Evolutionary conservation across 1,140 invertebrate genomes (phyloP).

Genomic region (Periplaneta americana): DNA sequence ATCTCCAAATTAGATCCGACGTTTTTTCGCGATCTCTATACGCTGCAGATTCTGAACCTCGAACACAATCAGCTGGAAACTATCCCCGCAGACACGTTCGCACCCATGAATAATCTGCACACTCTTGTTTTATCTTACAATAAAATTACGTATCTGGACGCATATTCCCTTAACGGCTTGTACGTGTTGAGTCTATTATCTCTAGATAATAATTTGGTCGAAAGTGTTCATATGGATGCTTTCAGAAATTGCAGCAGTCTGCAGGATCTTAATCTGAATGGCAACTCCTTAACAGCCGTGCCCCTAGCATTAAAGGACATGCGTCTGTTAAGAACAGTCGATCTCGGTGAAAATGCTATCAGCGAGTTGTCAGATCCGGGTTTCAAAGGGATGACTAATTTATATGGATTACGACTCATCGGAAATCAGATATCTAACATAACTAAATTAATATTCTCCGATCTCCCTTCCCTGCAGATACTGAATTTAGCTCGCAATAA

Average conservation of each 20-base stretch:
- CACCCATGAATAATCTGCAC: conserved; percentile 77
- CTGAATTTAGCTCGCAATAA: conserved; percentile 84
- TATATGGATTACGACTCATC: conserved; percentile 78
- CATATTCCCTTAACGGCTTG: conserved; percentile 70
- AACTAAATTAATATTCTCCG: conserved; percentile 71
- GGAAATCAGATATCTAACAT: conserved; percentile 86
- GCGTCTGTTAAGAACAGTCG: conserved; percentile 67
- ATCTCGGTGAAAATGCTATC: conserved; percentile 77
- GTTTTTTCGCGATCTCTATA: conserved; percentile 69
- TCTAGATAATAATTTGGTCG: conserved; percentile 72
- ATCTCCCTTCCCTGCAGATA: conserved; percentile 76
- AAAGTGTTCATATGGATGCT: conserved; percentile 69
- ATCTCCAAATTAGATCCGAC: conserved; percentile 73
- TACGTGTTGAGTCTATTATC: conserved; percentile 71
- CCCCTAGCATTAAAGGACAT: conserved; percentile 70
- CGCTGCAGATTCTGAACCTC: conserved; percentile 74
- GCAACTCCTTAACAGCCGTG: conserved; percentile 67
- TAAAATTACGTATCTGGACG: conserved; percentile 67
- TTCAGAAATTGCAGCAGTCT: conserved; percentile 74
- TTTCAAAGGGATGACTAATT: conserved; percentile 71
- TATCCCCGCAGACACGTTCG: conserved; percentile 73
- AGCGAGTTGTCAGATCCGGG: conserved; percentile 67
- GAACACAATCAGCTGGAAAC: conserved; percentile 72
- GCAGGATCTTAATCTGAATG: conserved; percentile 75
- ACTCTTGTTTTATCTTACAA: conserved; percentile 75